Evolutionary conservation across 2,113 vertebrate genomes (phyloP).

Genomic region (Trichechus manatus): DNA sequence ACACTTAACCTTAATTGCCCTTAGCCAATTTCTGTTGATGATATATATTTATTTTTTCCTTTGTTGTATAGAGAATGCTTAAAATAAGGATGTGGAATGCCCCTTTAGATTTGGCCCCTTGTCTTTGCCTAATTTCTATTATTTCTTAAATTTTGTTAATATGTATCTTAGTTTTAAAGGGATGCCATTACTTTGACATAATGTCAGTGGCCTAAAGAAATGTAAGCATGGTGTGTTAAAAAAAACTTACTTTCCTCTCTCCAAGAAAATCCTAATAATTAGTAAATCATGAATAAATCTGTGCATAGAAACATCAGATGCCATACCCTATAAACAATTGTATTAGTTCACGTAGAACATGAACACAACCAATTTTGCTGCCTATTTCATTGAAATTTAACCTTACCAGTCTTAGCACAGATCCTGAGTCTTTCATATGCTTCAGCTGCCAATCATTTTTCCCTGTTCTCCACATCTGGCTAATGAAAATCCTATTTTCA

Average conservation of each 20-base stretch:
- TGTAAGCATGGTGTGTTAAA: background rate
- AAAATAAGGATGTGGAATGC: background rate
- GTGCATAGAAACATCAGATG: background rate
- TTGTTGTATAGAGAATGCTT: background rate
- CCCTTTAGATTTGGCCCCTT: background rate
- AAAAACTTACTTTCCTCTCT: background rate
- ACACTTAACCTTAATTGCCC: background rate
- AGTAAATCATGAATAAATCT: background rate
- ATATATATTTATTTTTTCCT: background rate
- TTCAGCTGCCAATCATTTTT: background rate
- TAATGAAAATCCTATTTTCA: background rate
- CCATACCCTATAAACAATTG: background rate
- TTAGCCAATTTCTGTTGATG: slow-evolving; percentile 17
- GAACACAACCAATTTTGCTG: background rate
- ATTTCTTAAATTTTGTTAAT: background rate
- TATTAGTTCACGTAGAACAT: background rate
- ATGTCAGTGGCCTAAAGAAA: background rate
- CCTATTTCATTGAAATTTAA: background rate
- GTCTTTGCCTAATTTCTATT: background rate
- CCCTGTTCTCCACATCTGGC: background rate
- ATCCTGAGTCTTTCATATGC: background rate
- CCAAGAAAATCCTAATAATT: background rate
- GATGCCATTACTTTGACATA: background rate
- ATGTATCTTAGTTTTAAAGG: background rate
- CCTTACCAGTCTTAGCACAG: background rate